Conservation (phyloP, 2,113 vertebrate species). For the Oreocharis arfaki region DNA sequence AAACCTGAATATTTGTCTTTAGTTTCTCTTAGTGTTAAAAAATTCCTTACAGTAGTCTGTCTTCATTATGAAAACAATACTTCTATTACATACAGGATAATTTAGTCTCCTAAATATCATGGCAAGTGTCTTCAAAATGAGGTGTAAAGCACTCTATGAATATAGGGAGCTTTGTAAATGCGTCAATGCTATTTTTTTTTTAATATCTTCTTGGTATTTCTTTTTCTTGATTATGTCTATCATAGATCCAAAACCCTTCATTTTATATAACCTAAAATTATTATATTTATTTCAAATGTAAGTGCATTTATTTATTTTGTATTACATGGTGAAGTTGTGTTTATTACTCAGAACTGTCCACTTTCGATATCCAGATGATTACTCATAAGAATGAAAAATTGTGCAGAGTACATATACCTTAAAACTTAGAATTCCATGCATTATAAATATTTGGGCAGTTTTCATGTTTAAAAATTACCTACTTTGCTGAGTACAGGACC, state of each 20-base stretch:
- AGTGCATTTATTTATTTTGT: neutral
- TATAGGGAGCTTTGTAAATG: neutral
- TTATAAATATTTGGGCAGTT: neutral
- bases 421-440: neutral
- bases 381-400: neutral
- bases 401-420: neutral
- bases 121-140: neutral
- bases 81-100: neutral
- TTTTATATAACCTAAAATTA: neutral
- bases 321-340: neutral
- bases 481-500: neutral
- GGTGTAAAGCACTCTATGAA: neutral
- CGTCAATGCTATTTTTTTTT: no score
- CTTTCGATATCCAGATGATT: neutral
- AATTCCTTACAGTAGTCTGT: neutral
- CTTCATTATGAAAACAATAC: neutral
- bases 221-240: neutral
- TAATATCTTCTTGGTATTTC: neutral
- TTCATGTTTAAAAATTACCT: neutral
- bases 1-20: neutral
- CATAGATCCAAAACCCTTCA: neutral
- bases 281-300: neutral
- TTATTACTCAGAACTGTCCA: neutral
- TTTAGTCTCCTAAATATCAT: neutral
- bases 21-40: neutral